Percentiles rank a stretch among this genome's conserved stretches.
These are phyloP conservation scores for Propithecus coquereli DNA, from an alignment of 2,113 vertebrate genomes.

Conservation along the genomic window DNA sequence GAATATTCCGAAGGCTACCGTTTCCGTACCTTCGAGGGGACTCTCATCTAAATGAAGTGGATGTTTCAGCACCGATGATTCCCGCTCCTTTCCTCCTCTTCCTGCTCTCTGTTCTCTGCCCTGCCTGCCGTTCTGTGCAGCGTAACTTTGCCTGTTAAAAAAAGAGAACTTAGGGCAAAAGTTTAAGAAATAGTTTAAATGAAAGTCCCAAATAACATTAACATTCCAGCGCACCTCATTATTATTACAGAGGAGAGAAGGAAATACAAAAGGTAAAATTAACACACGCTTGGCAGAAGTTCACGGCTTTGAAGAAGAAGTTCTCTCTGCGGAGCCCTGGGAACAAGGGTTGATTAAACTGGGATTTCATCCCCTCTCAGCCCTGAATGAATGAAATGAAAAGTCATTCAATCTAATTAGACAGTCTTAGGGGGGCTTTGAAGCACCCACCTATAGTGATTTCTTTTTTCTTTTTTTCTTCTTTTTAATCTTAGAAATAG, in stretches of 20 bases:
- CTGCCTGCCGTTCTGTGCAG: not conserved
- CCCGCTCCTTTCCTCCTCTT: rapidly evolving
- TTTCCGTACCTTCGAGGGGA: not conserved
- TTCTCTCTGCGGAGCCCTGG: constrained; percentile 63
- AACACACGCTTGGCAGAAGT: constrained; percentile 57
- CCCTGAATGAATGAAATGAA: constrained; percentile 59
- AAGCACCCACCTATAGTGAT: constrained; percentile 9
- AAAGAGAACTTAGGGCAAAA: constrained; percentile 4
- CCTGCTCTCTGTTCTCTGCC: not conserved
- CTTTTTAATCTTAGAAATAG: constrained; percentile 20
- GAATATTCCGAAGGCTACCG: not conserved
- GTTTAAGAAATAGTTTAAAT: constrained; percentile 44
- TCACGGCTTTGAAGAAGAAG: constrained; percentile 65
- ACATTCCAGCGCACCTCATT: not conserved
- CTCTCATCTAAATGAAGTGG: not conserved
- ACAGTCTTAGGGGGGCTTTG: constrained; percentile 13
- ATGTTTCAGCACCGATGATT: not conserved
- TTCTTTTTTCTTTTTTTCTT: not conserved
- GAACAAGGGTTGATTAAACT: constrained; percentile 78
- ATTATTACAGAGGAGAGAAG: not conserved
- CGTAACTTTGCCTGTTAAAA: not conserved
- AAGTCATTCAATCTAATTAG: constrained; percentile 76
- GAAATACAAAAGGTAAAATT: constrained; percentile 12
- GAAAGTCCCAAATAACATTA: constrained; percentile 14
- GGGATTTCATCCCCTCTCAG: constrained; percentile 77